Evolutionary conservation across 2,888 invertebrate species (phyloP).

Genomic region (Aphrophora alni): DNA sequence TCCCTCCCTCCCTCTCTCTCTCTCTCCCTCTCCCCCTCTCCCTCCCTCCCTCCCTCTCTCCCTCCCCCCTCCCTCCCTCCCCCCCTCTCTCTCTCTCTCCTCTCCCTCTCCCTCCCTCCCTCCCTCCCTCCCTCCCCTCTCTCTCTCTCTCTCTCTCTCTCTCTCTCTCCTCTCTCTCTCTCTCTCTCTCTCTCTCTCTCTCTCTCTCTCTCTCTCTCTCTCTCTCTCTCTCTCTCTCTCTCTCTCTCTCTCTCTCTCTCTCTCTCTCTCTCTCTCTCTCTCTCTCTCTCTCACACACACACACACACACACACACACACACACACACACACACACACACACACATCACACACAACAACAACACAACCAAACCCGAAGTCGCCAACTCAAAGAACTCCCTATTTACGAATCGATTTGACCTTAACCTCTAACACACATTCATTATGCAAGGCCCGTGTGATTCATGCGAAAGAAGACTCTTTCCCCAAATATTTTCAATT

Average conservation of each 20-base stretch:
- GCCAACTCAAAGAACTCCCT: too few species aligned
- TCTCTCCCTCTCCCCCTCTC: neutral
- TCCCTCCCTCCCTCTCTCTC: too few species aligned
- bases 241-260: slow-evolving; percentile 16
- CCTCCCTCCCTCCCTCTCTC: neutral
- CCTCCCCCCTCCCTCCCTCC: neutral
- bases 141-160: slow-evolving; percentile 14
- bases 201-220: slow-evolving; percentile 18
- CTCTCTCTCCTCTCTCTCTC: neutral
- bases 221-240: slow-evolving; percentile 22
- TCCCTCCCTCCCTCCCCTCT: slow-evolving; percentile 6
- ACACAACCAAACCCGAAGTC: too few species aligned
- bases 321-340: too few species aligned
- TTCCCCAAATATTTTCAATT: too few species aligned
- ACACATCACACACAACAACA: too few species aligned
- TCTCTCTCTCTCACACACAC: slow-evolving; percentile 24
- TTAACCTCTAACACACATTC: too few species aligned
- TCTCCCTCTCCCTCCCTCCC: slow-evolving; percentile 14
- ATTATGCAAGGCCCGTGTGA: too few species aligned
- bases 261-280: slow-evolving; percentile 34
- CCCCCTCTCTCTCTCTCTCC: neutral
- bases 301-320: too few species aligned
- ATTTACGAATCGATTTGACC: too few species aligned
- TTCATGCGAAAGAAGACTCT: too few species aligned
- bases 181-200: slow-evolving; percentile 20